These are phyloP conservation scores for Lepidocyrtoides sp. DNA, from an alignment of 2,888 invertebrate genomes.

Conservation along the genomic window DNA sequence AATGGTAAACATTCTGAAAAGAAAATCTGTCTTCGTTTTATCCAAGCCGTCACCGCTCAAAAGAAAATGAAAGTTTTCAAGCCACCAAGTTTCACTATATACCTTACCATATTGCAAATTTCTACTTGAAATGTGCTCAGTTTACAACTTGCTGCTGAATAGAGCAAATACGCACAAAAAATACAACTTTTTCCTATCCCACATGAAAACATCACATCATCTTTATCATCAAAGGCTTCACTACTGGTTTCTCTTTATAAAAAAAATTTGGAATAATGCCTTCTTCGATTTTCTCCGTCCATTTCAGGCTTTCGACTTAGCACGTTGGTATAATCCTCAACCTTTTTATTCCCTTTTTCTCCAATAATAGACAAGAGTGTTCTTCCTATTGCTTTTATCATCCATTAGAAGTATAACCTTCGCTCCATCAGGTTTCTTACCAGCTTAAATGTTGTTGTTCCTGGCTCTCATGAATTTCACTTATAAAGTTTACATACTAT, in stretches of 20 bases:
- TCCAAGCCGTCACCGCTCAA: not conserved
- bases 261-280: conserved; percentile 28
- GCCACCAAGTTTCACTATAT: too few relatives aligned
- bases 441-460: not conserved
- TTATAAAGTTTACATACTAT: not conserved
- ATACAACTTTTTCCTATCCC: not conserved
- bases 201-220: not conserved
- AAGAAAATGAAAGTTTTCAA: conserved; percentile 14
- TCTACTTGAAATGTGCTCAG: too few relatives aligned
- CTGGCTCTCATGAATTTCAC: conserved; percentile 11
- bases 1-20: not conserved
- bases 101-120: too few relatives aligned
- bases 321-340: conserved; percentile 41
- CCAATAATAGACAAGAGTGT: not conserved
- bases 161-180: not conserved
- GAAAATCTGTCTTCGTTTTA: not conserved
- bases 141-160: not conserved
- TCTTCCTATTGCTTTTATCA: not conserved
- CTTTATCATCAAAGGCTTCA: too few relatives aligned
- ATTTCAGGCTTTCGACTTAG: not conserved
- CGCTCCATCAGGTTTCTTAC: not conserved
- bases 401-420: conserved; percentile 32
- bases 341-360: conserved; percentile 36
- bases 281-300: conserved; percentile 34
- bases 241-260: not conserved